These are phyloP conservation scores for Oligia fasciuncula DNA, from an alignment of 2,888 invertebrate genomes.

Conservation along the genomic window DNA sequence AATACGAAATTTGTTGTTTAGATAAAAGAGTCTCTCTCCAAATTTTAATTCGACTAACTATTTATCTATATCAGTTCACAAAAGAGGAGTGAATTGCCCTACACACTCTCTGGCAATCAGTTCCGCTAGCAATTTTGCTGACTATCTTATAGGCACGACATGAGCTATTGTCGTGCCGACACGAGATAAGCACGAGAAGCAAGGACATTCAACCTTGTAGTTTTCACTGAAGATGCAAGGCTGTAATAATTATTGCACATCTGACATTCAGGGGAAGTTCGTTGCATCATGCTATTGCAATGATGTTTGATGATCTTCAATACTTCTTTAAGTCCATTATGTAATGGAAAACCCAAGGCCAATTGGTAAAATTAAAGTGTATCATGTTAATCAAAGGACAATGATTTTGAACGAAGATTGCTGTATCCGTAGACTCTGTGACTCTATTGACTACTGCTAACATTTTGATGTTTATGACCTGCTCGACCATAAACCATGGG, in stretches of 20 bases:
- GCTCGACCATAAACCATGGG: background rate
- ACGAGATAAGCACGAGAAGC: constrained; percentile 34
- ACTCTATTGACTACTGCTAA: background rate
- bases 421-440: background rate
- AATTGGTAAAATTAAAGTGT: background rate
- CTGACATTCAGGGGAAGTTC: background rate
- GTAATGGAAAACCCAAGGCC: background rate
- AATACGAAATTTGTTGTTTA: background rate
- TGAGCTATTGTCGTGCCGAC: constrained; percentile 39
- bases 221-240: constrained; percentile 1
- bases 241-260: background rate
- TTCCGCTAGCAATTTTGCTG: constrained; percentile 17
- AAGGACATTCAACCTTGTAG: constrained; percentile 17
- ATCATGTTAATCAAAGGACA: background rate
- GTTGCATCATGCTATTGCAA: background rate
- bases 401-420: background rate
- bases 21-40: background rate
- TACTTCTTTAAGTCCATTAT: background rate
- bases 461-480: too few species aligned
- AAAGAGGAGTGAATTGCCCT: background rate
- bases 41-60: too few species aligned
- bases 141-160: constrained; percentile 28
- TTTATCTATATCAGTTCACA: background rate
- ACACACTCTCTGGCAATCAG: constrained; percentile 20
- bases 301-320: background rate